Evolutionary conservation across 2,888 invertebrate genomes (phyloP).

Genomic region (Temnothorax unifasciatus): DNA sequence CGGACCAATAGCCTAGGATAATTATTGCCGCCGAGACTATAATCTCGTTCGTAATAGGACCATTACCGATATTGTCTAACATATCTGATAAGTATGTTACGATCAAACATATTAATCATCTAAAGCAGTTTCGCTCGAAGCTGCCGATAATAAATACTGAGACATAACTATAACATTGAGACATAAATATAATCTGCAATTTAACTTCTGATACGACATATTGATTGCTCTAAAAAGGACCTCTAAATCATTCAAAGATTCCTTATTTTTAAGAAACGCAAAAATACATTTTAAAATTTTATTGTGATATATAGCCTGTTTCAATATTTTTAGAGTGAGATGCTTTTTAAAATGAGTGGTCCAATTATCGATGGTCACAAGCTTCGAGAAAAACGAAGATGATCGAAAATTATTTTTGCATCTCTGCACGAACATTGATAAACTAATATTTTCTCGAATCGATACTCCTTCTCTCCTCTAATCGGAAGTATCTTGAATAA

Average conservation of each 20-base stretch:
- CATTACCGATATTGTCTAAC: constrained; percentile 60
- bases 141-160: constrained; percentile 10
- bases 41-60: constrained; percentile 62
- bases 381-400: neutral
- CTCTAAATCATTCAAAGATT: neutral
- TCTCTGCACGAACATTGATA: neutral
- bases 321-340: neutral
- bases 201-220: neutral
- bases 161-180: neutral
- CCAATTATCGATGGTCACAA: neutral
- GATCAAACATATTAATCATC: constrained; percentile 65
- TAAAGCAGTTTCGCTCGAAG: neutral
- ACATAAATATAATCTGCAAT: neutral
- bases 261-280: neutral
- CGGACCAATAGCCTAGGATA: constrained; percentile 45
- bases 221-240: neutral
- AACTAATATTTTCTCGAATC: neutral
- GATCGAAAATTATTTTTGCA: neutral
- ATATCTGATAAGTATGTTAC: constrained; percentile 52
- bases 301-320: neutral
- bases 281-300: neutral
- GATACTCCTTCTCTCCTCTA: neutral
- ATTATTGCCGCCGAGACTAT: constrained; percentile 51
- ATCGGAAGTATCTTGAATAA: neutral
- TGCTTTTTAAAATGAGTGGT: neutral